Base-by-base conservation (phyloP, 2,888 invertebrate species). In the Ypsolopha scabrella region DNA sequence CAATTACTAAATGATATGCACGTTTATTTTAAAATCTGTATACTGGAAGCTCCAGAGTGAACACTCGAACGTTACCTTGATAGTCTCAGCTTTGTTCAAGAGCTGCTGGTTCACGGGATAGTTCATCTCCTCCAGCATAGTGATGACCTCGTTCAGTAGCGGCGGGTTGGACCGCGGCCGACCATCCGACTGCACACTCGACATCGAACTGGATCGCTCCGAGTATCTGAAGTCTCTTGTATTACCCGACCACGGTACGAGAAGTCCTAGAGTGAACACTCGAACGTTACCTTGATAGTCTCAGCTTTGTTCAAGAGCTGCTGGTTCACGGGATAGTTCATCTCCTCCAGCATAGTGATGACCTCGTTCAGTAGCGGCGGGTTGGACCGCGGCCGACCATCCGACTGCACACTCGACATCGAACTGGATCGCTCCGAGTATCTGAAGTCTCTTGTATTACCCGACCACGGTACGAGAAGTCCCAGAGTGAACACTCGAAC, bases 291-390 rank as follows among this genome's bases (percentile, higher is more conserved):
- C 72, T 80, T 83, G 9, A 87, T 83, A 53, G 67, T 71, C 57
- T 87, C 85, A 2, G 86, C 78, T 60, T 87, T 83, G 54, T 72
- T 77, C 47, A 88, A 52, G 41, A 89, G 64, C 51, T 82, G 80
- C 38, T 80, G 80, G 57, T 88, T 87, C 7, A 89, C 82, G 0
- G 81, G 80, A 60, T 87, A 86, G 59, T 87, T 88, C 68, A 88
- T 88, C 24, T 89, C 85, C 62, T 93, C 92, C 3, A 94, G 77
- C 58, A 93, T 89, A 58, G 88, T 87, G 1, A 94, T 75, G 39
- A 94, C 91, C 71, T 94, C 93, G 52, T 89, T 88, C 3, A 94
- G 68, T 41, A 94, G 64, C 0, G 92, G 90, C 0, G 92, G 91
- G 64, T 92, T 91, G 57, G 89, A 87, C 9, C 86, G 72, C 0